These are phyloP conservation scores for Epirrita christyi DNA, from an alignment of 2,888 invertebrate genomes.

Conservation along the genomic window DNA sequence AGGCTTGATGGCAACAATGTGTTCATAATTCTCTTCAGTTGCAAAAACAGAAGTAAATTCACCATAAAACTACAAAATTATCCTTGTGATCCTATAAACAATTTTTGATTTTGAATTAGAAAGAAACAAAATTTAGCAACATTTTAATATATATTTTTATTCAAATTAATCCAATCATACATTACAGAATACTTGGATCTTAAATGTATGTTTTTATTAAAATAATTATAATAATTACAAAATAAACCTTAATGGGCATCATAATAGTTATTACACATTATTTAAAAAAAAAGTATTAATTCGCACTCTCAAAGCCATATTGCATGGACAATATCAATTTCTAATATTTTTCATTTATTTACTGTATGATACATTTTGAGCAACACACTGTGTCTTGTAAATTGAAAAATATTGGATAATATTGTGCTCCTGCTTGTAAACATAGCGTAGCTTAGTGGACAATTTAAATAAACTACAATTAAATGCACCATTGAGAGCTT, in stretches of 20 bases:
- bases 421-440: constrained; percentile 74
- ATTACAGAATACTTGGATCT: constrained; percentile 81
- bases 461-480: constrained; percentile 80
- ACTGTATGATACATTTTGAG: constrained; percentile 60
- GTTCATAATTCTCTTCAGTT: no score
- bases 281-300: constrained; percentile 64
- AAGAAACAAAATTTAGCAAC: constrained; percentile 78
- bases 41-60: no score
- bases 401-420: constrained; percentile 68
- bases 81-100: no score
- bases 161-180: constrained; percentile 84
- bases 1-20: no score
- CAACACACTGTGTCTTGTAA: constrained; percentile 65
- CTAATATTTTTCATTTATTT: constrained; percentile 55
- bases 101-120: not conserved
- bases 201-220: constrained; percentile 79
- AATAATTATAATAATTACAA: constrained; percentile 83
- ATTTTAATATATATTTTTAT: constrained; percentile 86
- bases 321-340: constrained; percentile 66
- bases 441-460: constrained; percentile 77
- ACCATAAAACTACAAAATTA: no score
- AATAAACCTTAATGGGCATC: constrained; percentile 77
- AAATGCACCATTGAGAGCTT: constrained; percentile 80
- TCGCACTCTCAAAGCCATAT: constrained; percentile 69
- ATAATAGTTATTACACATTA: constrained; percentile 72